phyloP scores from a whole-genome alignment of 2,888 invertebrate genomes.

The Cheilosia impressa region DNA sequence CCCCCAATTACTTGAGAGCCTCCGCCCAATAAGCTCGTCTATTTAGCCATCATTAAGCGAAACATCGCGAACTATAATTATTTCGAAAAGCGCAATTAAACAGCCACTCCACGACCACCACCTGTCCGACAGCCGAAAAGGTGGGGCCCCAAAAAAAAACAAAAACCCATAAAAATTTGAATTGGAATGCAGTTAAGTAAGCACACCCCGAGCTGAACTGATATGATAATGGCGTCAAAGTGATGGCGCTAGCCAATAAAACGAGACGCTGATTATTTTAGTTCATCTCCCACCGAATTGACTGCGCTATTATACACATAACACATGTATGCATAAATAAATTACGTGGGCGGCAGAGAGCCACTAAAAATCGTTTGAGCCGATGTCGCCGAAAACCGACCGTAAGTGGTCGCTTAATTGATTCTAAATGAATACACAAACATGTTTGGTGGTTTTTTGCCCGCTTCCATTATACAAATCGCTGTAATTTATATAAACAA shows the following conservation, averaged over 20 bases:
- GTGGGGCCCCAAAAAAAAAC: neutral
- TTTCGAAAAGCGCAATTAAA: neutral
- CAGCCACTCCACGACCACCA: neutral
- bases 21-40: neutral
- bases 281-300: constrained; percentile 26
- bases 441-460: constrained; percentile 15
- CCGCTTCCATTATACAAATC: constrained; percentile 32
- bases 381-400: constrained; percentile 23
- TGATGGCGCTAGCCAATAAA: constrained; percentile 51
- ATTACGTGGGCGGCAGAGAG: constrained; percentile 59
- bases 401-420: constrained; percentile 45
- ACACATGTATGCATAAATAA: constrained; percentile 26
- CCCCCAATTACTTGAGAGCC: neutral
- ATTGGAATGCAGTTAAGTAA: constrained; percentile 43
- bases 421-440: constrained; percentile 41
- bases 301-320: constrained; percentile 17
- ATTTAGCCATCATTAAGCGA: neutral
- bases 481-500: constrained; percentile 12
- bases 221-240: constrained; percentile 35
- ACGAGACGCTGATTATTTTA: constrained; percentile 26
- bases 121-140: neutral
- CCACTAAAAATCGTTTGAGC: constrained; percentile 50
- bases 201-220: constrained; percentile 13
- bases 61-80: neutral
- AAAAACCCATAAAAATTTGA: constrained; percentile 1